These are phyloP conservation scores for Ephialtes manifestator DNA, from an alignment of 2,888 invertebrate species.

Conservation along the genomic window DNA sequence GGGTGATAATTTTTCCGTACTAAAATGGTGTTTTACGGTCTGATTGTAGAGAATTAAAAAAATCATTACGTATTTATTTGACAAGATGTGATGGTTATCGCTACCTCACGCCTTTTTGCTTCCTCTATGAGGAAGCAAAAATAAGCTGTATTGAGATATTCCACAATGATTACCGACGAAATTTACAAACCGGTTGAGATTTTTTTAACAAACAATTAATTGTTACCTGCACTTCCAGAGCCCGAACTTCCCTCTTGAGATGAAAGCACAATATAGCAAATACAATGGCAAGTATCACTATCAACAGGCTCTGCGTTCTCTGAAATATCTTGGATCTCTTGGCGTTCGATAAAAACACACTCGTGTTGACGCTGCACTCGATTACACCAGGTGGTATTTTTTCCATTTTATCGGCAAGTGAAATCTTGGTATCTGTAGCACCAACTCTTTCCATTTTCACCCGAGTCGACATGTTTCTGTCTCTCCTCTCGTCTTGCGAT, in stretches of 20 bases:
- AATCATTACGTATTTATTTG: too few relatives aligned
- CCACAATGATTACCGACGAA: background rate
- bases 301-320: constrained; percentile 74
- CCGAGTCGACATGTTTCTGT: constrained; percentile 70
- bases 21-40: too few relatives aligned
- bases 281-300: constrained; percentile 73
- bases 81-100: too few relatives aligned
- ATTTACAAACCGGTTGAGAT: too few relatives aligned
- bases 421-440: constrained; percentile 73
- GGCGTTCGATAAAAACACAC: constrained; percentile 76
- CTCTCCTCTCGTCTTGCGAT: background rate
- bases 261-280: constrained; percentile 74
- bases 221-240: constrained; percentile 78
- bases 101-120: too few relatives aligned
- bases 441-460: constrained; percentile 70
- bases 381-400: constrained; percentile 74
- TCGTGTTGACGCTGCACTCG: constrained; percentile 82
- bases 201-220: background rate
- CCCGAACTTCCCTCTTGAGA: constrained; percentile 76
- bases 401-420: constrained; percentile 70
- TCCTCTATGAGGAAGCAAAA: background rate
- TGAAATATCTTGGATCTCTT: constrained; percentile 77
- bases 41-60: too few relatives aligned
- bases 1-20: too few relatives aligned
- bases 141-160: background rate